Percentiles rank a stretch among this genome's conserved stretches.
These are phyloP conservation scores for Chirona hameri DNA, from an alignment of 2,888 invertebrate genomes.

Conservation along the genomic window DNA sequence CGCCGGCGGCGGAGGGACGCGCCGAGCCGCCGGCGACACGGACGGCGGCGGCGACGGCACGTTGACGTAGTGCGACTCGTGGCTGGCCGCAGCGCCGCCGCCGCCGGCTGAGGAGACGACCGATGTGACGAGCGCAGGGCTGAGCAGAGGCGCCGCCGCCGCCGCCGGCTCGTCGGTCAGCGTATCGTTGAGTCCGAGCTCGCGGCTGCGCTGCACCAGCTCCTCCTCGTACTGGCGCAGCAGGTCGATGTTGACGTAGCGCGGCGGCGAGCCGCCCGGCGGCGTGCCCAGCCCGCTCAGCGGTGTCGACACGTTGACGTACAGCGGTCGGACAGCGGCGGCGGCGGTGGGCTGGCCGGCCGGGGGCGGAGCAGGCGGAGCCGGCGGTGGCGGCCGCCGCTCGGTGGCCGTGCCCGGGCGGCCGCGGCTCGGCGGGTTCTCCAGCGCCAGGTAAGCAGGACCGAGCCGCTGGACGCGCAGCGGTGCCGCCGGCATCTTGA, in stretches of 20 bases:
- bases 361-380: not conserved
- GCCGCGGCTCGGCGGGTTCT: not conserved
- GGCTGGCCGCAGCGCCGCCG: not conserved
- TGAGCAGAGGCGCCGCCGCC: not conserved
- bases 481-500: slow-evolving; percentile 41
- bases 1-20: not conserved
- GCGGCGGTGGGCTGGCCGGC: not conserved
- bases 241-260: slow-evolving; percentile 13
- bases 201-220: slow-evolving; percentile 13
- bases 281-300: not conserved
- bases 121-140: not conserved
- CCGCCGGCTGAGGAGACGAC: no score
- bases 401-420: not conserved
- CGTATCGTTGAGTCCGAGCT: slow-evolving; percentile 26
- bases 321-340: not conserved
- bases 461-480: not conserved
- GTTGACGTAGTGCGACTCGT: not conserved
- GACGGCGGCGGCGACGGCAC: no score
- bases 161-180: not conserved
- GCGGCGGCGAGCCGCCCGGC: not conserved
- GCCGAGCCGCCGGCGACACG: not conserved
- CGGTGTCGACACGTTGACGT: not conserved
- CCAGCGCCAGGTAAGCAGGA: slow-evolving; percentile 25
- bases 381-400: not conserved
- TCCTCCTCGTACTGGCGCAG: slow-evolving; percentile 12